These are phyloP conservation scores for Melanaphis sacchari DNA, from an alignment of 1,140 invertebrate species.

Conservation along the genomic window DNA sequence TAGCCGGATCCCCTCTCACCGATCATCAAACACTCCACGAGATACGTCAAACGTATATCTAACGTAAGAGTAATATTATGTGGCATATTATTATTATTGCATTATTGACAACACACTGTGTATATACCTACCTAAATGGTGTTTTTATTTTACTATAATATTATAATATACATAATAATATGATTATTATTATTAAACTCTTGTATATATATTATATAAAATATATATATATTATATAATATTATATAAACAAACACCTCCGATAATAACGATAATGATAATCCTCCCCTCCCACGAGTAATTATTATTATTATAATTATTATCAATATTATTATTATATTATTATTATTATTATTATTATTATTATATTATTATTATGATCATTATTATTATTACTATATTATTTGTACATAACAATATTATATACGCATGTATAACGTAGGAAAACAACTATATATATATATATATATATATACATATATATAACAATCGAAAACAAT, in stretches of 20 bases:
- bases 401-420: slow-evolving; percentile 11
- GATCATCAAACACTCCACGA: not conserved
- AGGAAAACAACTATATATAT: not conserved
- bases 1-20: not conserved
- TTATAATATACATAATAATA: not conserved
- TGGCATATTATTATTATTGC: not conserved
- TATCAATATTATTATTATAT: slow-evolving; percentile 14
- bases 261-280: slow-evolving; percentile 14
- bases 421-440: not conserved
- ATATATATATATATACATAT: not conserved
- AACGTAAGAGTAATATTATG: not conserved
- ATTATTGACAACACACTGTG: slow-evolving; percentile 14
- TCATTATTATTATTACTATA: slow-evolving; percentile 15
- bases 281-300: not conserved
- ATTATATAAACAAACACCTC: not conserved
- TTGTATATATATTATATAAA: slow-evolving; percentile 26
- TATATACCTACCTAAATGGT: slow-evolving; percentile 3
- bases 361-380: slow-evolving; percentile 5
- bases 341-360: slow-evolving; percentile 29
- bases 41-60: not conserved
- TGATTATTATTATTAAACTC: slow-evolving; percentile 3
- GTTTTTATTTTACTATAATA: slow-evolving; percentile 48
- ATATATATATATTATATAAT: not conserved
- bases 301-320: slow-evolving; percentile 16
- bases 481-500: not conserved